Evolutionary conservation across 1,140 invertebrate species (phyloP), one percentile per base, ranked within the genome.

Genomic region (Archivesica marissinica): DNA sequence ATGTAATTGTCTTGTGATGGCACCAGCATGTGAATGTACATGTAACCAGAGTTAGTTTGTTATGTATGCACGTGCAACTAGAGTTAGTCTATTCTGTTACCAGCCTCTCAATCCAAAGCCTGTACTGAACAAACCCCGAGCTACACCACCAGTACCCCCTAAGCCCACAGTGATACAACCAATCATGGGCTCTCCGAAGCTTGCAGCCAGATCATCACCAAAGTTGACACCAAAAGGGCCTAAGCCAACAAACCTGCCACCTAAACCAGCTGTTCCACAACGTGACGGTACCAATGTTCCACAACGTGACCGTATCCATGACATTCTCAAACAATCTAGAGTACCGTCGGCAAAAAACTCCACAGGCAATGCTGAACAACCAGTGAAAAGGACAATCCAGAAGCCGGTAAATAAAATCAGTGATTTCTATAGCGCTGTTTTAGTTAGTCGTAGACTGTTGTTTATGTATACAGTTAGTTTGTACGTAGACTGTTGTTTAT

Each of bases 311-410:
- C 23, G 54, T 74, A 39, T 85, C n/a, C 35, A 85, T n/a, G 61
- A 85, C 28, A 77, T 85, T 35, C 28, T 77, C n/a, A 81, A 76
- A 56, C 77, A 86, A 66, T 35, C 82, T 9, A 39, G 78, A 23
- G 47, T 80, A 25, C 76, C 77, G 13, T 74, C 64, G 11, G 61
- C 72, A 39, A 70, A 72, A 9, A 35, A 61, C 0, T 15, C 28
- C 23, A 13, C n/a, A 0, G 56, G 35, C 9, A 28, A 2, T 38
- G 64, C 23, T 1, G 44, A 47, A 33, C 33, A 47, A 13, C 20
- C 28, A 6, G 38, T 47, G 23, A 50, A 30, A 33, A 66, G 47
- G 20, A 64, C 30, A 13, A 38, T 59, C 23, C n/a, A 59, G 56
- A 41, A 64, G 17, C 77, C 61, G 75, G 76, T 78, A 78, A 78